Evolutionary conservation across 2,888 invertebrate genomes (phyloP).

Genomic region (Pyrocoelia pectoralis): DNA sequence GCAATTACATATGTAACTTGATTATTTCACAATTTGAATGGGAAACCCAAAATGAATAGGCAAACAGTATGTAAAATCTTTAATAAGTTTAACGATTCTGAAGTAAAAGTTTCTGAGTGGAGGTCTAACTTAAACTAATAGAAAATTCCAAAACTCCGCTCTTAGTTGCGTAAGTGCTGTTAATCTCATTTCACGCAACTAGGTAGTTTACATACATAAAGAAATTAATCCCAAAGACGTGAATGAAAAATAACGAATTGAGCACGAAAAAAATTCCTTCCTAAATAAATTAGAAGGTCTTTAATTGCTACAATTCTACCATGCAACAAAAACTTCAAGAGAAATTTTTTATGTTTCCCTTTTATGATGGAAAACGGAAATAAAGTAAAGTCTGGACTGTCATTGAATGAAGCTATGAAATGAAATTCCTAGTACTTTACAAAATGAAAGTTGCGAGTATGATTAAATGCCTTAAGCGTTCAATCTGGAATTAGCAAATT

Average conservation of each 20-base stretch:
- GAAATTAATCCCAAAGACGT: background rate
- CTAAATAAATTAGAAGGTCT: background rate
- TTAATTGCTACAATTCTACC: slow-evolving; percentile 5
- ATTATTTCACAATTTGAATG: slow-evolving; percentile 1
- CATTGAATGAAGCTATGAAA: slow-evolving; percentile 13
- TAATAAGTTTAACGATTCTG: background rate
- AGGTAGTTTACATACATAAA: slow-evolving; percentile 5
- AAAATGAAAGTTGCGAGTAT: slow-evolving; percentile 17
- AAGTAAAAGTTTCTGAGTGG: background rate
- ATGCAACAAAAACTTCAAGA: slow-evolving; percentile 7
- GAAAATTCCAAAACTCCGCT: slow-evolving; percentile 10
- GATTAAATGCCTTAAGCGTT: slow-evolving; percentile 16
- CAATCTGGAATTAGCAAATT: slow-evolving; percentile 14
- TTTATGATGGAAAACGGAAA: slow-evolving; percentile 10
- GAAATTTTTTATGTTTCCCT: slow-evolving; percentile 8
- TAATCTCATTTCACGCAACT: slow-evolving; percentile 17
- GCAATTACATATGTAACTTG: background rate
- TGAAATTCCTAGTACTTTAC: slow-evolving; percentile 10
- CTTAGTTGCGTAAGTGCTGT: slow-evolving; percentile 4
- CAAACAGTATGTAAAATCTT: background rate
- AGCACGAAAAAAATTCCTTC: background rate
- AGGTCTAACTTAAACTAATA: slow-evolving; percentile 9
- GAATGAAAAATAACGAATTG: slow-evolving; percentile 10
- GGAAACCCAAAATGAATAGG: background rate
- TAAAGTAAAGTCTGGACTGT: slow-evolving; percentile 11